Conservation (phyloP, 2,888 invertebrate species). For the Flexamia atlantica region DNA sequence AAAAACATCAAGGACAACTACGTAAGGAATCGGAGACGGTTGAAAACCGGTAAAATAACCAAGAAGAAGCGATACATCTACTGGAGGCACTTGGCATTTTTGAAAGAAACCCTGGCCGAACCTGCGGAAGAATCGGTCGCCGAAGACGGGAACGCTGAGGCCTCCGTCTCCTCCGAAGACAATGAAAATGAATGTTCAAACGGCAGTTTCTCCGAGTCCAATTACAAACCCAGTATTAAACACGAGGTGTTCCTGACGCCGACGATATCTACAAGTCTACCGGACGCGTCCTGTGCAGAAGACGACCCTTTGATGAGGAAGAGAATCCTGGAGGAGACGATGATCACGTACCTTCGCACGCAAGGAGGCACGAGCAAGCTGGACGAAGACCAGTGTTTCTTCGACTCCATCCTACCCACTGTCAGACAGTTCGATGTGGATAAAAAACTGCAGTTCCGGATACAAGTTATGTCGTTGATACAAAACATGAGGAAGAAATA, state of each 20-base stretch:
- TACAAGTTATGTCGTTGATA: neutral
- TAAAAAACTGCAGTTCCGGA: neutral
- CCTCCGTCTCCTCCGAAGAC: neutral
- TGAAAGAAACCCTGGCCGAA: neutral
- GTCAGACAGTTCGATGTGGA: conserved; percentile 10
- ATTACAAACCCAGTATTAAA: no score
- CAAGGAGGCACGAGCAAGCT: neutral
- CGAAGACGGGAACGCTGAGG: neutral
- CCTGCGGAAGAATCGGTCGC: neutral
- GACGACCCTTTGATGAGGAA: neutral
- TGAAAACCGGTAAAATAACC: neutral
- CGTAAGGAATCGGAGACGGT: neutral
- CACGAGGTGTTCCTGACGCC: neutral
- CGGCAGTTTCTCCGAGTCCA: neutral
- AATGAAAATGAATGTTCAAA: neutral
- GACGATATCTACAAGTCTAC: neutral
- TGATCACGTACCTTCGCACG: neutral
- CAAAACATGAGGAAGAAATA: neutral
- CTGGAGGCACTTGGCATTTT: neutral
- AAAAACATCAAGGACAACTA: conserved; percentile 21
- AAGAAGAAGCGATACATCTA: conserved; percentile 6
- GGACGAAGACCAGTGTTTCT: conserved; percentile 15
- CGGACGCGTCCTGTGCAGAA: neutral
- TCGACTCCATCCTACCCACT: neutral
- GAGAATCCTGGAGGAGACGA: neutral